Evolutionary conservation across 1,140 invertebrate species (phyloP), one percentile per base, ranked within the genome.

Genomic region (Pseudomyrmex dendroicus): DNA sequence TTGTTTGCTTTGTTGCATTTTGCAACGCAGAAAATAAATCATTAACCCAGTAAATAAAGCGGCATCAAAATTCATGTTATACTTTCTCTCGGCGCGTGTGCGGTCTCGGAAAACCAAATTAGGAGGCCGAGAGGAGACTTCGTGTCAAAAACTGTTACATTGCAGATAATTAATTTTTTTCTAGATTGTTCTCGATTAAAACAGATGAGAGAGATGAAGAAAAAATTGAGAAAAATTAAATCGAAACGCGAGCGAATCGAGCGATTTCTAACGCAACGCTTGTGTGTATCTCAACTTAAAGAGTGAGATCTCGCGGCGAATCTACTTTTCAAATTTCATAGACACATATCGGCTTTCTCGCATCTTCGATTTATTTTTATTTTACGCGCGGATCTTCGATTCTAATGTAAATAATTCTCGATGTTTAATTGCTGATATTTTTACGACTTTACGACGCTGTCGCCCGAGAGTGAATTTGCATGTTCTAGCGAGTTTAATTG

Each of bases 401-500:
- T 80, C 20, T 15, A 2, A 68, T 12, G 66, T 7, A 12, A 7
- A 59, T 80, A 7, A 59, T 80, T 12, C 52, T 70, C 5, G 4
- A 5, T 35, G 7, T 35, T 80, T 50, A 80, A 25, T 9, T 44
- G 59, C 15, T 17, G 52, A 57, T 44, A 22, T 57, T 35, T 35
- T 80, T 59, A 70, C 10, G 12, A 20, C 54, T 70, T 35, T 35
- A 17, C 48, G 59, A 70, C 59, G 64, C 63, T 61, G 44, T 35
- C 5, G 5, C 54, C 54, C 15, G 54, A 15, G 15, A 70, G 44
- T 20, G 15, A 59, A 70, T 80, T 80, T 80, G 76, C 76, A 80
- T 80, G 22, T 61, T 80, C 35, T 80, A 80, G 76, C 76, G 0
- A 80, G 13, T 80, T 80, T 59, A 70, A 80, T 80, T 80, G 76